These are phyloP conservation scores for Glyphotaelius pellucidus DNA, from an alignment of 2,888 invertebrate species.

Conservation along the genomic window DNA sequence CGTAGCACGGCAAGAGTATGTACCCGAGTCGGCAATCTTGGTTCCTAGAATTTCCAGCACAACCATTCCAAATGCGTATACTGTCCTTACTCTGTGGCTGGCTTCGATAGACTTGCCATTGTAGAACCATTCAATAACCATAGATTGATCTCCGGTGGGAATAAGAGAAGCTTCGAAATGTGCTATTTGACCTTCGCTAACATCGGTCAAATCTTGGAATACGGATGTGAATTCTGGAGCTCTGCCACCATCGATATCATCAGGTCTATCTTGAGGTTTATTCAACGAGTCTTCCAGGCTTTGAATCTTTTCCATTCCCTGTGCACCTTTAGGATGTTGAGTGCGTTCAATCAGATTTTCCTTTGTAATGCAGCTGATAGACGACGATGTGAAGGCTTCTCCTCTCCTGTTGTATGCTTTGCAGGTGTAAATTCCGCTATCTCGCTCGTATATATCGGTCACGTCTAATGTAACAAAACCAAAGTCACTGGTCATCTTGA, in stretches of 20 bases:
- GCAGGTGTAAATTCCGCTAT: conserved; percentile 95
- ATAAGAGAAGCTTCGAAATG: conserved; percentile 98
- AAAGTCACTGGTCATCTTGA: conserved; percentile 95
- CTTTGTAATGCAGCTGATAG: conserved; percentile 89
- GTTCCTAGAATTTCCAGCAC: conserved; percentile 97
- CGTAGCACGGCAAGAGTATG: conserved; percentile 91
- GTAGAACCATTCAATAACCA: conserved; percentile 97
- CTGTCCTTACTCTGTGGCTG: conserved; percentile 93
- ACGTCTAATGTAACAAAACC: conserved; percentile 97
- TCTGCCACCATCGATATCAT: conserved; percentile 87
- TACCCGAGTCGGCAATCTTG: conserved; percentile 94
- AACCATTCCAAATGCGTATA: conserved; percentile 98
- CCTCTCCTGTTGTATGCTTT: conserved; percentile 92
- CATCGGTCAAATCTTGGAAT: conserved; percentile 87
- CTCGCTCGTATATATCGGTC: conserved; percentile 93
- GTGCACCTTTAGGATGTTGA: conserved; percentile 96
- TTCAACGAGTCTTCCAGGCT: conserved; percentile 92
- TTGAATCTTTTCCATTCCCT: conserved; percentile 93
- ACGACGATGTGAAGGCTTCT: conserved; percentile 95
- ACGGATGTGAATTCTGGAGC: conserved; percentile 93
- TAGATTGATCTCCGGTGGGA: conserved; percentile 95
- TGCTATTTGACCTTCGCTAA: conserved; percentile 96
- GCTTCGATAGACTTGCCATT: conserved; percentile 93
- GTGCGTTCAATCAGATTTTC: conserved; percentile 91
- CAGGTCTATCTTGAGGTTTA: conserved; percentile 81